Evolutionary conservation across 1,140 invertebrate species (phyloP).

Genomic region (Drosophila biarmipes): DNA sequence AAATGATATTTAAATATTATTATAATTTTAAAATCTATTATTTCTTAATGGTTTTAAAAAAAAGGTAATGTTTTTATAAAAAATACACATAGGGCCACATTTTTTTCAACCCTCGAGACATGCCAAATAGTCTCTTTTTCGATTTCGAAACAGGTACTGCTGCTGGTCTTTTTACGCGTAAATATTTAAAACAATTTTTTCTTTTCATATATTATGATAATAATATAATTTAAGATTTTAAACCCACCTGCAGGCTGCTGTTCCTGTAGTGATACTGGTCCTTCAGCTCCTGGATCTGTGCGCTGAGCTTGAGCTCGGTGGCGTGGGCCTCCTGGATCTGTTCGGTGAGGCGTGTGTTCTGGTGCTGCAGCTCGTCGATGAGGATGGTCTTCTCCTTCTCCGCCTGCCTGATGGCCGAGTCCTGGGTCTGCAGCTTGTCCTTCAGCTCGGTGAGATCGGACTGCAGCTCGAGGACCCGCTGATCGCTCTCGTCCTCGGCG

Average conservation of each 20-base stretch:
- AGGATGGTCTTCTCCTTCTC: conserved; percentile 92
- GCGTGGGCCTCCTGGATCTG: conserved; percentile 94
- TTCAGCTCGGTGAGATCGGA: conserved; percentile 92
- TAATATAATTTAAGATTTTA: not conserved
- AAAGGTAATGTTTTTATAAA: too few species aligned
- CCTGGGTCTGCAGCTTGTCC: conserved; percentile 86
- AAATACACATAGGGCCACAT: too few species aligned
- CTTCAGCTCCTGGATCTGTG: conserved; percentile 91
- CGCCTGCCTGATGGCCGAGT: conserved; percentile 87
- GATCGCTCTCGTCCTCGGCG: conserved; percentile 94
- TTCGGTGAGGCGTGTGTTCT: conserved; percentile 94
- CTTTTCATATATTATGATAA: not conserved
- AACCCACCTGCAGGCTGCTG: conserved; percentile 88
- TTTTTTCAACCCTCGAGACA: too few species aligned
- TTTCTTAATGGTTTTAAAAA: too few species aligned
- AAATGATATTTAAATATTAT: not conserved
- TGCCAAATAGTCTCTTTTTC: too few species aligned
- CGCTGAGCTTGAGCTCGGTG: conserved; percentile 91
- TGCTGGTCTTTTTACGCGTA: too few species aligned
- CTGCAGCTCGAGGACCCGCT: conserved; percentile 93
- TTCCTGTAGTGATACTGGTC: conserved; percentile 94
- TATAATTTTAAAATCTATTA: not conserved
- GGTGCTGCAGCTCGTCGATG: conserved; percentile 94
- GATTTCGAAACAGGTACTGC: too few species aligned
- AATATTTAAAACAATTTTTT: too few species aligned